Evolutionary conservation across 2,113 vertebrate genomes (phyloP).

Genomic region (Neodon shergylaensis): DNA sequence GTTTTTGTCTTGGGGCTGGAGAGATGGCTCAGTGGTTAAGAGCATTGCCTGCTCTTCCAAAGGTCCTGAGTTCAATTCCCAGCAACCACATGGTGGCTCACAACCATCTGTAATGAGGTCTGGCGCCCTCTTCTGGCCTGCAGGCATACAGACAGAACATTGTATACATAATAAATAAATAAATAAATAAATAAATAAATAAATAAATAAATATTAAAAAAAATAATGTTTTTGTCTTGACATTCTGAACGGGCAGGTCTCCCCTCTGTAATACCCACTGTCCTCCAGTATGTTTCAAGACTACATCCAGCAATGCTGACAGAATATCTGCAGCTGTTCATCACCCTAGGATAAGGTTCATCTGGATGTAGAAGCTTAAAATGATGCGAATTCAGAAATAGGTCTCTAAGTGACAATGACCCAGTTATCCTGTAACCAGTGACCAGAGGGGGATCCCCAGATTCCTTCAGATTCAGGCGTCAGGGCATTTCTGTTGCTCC

Average conservation of each 20-base stretch:
- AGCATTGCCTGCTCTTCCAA: no score
- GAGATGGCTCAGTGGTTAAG: no score
- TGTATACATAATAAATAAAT: no score
- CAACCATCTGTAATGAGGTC: no score
- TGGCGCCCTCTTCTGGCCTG: no score
- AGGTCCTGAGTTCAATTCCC: no score
- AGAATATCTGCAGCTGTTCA: neutral
- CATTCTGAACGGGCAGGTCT: neutral
- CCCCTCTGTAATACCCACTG: neutral
- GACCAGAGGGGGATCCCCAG: neutral
- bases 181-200: no score
- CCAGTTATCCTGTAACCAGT: neutral
- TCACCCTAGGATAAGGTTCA: neutral
- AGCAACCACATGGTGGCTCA: no score
- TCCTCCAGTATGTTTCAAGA: neutral
- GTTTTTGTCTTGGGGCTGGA: neutral
- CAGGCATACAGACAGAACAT: no score
- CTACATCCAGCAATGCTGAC: neutral
- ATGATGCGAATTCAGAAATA: neutral
- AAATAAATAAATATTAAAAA: no score
- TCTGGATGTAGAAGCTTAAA: neutral
- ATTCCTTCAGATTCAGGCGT: neutral
- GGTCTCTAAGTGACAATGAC: neutral
- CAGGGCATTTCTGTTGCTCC: fast-evolving
- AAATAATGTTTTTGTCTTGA: neutral